A percentile compares a stretch with the other conserved stretches of the same genome.
Evolutionary conservation across 2,113 vertebrate genomes (phyloP).

Genomic region (Xerus inauris): DNA sequence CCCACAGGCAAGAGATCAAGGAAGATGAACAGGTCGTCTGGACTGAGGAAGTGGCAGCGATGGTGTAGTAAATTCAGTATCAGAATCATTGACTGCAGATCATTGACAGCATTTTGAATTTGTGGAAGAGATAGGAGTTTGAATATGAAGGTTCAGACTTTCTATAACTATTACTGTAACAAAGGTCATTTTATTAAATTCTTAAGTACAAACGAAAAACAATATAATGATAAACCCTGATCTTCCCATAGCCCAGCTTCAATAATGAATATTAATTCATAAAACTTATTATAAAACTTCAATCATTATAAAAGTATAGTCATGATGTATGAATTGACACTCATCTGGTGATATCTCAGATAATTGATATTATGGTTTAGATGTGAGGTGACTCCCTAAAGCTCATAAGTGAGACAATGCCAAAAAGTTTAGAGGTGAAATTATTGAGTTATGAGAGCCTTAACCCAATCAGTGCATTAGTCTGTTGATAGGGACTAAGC

Average conservation of each 20-base stretch:
- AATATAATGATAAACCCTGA: not conserved
- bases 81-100: too few relatives aligned
- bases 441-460: too few relatives aligned
- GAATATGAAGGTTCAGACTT: not conserved
- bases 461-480: too few relatives aligned
- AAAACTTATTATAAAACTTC: not conserved
- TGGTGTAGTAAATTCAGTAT: accelerated
- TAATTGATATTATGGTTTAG: not conserved
- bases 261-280: not conserved
- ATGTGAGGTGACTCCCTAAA: too few relatives aligned
- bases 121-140: not conserved
- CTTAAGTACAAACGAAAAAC: not conserved
- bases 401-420: too few relatives aligned
- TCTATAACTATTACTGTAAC: not conserved
- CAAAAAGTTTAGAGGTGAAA: too few relatives aligned
- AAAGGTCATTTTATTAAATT: not conserved
- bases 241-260: not conserved
- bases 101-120: not conserved
- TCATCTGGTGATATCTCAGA: not conserved
- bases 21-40: not conserved
- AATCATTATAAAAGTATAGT: not conserved
- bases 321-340: not conserved
- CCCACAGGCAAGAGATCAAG: not conserved
- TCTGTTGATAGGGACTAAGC: too few relatives aligned
- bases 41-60: too few relatives aligned